Base-by-base conservation (phyloP, 2,888 invertebrate species). In the Idaea biselata region DNA sequence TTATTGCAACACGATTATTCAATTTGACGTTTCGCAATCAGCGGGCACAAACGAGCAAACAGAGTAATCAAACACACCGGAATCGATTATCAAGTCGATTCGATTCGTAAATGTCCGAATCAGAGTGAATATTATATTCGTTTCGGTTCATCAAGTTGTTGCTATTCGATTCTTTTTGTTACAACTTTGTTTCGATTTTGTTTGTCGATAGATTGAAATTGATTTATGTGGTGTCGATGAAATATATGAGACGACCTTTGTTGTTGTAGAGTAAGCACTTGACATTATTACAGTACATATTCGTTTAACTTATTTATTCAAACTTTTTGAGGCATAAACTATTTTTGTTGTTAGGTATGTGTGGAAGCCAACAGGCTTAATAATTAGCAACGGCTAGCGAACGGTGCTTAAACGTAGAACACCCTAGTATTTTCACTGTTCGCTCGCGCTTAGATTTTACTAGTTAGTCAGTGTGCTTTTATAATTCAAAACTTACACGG, bases 21-120 rank as follows among this genome's bases (percentile, higher is more conserved):
- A 88, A 90, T 90, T 89, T 89, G 86, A 84, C 87, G 84, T 86
- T 82, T 88, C 81, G 87, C 91, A 91, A 91, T 91, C 91, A 91
- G 86, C 84, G 90, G 83, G 82, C 84, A 83, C 88, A 85, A 87
- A 83, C 88, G 85, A 80, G 86, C 88, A 90, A 91, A 91, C 89
- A 90, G 70, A 76, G 78, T 82, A 78, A 79, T 85, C 88, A 89
- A 90, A 90, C 88, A 88, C 77, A 75, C 75, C 81, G 74, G 79
- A 84, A 89, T 88, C 88, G 88, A 89, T 88, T 88, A 89, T 88
- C 81, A 81, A 82, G 77, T 82, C 82, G 81, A 83, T 81, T 83
- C 79, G 72, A 74, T 77, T 75, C 74, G 68, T 68, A 75, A 72
- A 76, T 73, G 75, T 76, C 73, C 73, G 72, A 74, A 70, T 72